Evolutionary conservation across 23 tunicate genomes (phyloP), one percentile per base, ranked within the genome.

Genomic region (Trididemnum nubilum): DNA sequence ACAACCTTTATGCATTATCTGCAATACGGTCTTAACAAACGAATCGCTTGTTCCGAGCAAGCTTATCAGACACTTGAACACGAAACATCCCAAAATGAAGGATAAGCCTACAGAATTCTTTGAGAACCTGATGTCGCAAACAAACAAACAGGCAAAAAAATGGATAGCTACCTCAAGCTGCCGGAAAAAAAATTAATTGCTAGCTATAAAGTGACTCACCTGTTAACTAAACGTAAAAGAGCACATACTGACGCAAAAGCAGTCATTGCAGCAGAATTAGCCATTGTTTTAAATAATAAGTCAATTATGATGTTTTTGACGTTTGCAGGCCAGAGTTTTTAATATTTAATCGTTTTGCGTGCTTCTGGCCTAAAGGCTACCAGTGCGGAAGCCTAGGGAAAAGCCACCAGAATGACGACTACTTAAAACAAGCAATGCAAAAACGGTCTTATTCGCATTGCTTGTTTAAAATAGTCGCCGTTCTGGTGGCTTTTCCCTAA

Each of bases 1-100:
- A 83, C 87, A 83, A 83, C 67, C 81, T 77, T 63, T 82, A n/a
- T 72, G 85, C 87, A 83, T 73, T 83, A 83, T 83, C 87, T 83
- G 87, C 87, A 52, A 83, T 72, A 85, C 64, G 80, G 82, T 83
- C 82, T 61, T 77, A 85, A 79, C 89, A 27, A 85, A 76, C 61
- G 83, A 85, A 64, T 85, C 89, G 77, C 89, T 76, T 85, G 89
- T 85, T 77, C 77, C 89, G 49, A 85, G 83, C 66, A 77, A 85
- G 83, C 83, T 85, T 33, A 76, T 70, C 83, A 85, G 89, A 76
- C 83, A 85, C n/a, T n/a, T 85, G 64, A 77, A 83, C 61, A 83
- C 44, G n/a, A 83, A 83, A 2, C 89, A 77, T 85, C 83, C 83
- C 28, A 85, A 77, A 85, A 63, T 85, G 77, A 77, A 76, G 76